phyloP scores from a whole-genome alignment of 2,113 vertebrate species.

The Perca flavescens region DNA sequence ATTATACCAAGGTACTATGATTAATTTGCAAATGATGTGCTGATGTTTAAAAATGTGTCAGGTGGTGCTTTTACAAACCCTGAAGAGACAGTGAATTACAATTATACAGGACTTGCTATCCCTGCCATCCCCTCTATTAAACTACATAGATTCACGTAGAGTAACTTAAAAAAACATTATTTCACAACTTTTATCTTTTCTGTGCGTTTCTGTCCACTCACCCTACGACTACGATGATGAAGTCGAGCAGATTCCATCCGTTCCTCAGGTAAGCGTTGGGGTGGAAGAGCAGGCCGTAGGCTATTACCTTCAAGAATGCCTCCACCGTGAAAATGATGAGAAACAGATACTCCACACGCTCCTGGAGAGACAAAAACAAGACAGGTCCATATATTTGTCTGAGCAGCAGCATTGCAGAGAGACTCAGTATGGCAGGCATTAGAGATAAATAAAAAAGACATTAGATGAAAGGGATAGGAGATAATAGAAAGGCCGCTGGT shows the following conservation, averaged over 20 bases:
- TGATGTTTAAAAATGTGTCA: constrained; percentile 29
- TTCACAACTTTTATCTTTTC: not conserved
- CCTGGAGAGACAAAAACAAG: constrained; percentile 82
- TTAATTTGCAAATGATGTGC: constrained; percentile 30
- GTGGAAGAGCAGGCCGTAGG: constrained; percentile 98
- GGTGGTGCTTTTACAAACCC: constrained; percentile 12
- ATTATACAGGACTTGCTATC: not conserved
- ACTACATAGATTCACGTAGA: not conserved
- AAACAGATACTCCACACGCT: constrained; percentile 99
- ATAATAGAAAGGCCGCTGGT: not conserved
- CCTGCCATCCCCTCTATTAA: not conserved
- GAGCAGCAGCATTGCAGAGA: not conserved
- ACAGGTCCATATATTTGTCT: constrained; percentile 23
- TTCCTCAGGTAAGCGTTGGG: constrained; percentile 99
- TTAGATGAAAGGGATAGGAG: not conserved
- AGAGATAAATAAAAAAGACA: constrained; percentile 19
- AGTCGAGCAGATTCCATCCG: constrained; percentile 99
- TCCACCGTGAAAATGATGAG: constrained; percentile 99
- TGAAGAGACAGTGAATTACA: not conserved
- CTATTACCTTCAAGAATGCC: constrained; percentile 99
- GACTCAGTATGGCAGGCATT: not conserved
- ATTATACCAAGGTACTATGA: constrained; percentile 42
- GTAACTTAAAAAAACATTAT: not conserved
- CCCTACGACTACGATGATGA: constrained; percentile 99
- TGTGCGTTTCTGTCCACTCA: constrained; percentile 80